A percentile compares a stretch with the other conserved stretches of the same genome.
Evolutionary conservation across 2,888 invertebrate species (phyloP).

Genomic region (Lathronympha strigana): DNA sequence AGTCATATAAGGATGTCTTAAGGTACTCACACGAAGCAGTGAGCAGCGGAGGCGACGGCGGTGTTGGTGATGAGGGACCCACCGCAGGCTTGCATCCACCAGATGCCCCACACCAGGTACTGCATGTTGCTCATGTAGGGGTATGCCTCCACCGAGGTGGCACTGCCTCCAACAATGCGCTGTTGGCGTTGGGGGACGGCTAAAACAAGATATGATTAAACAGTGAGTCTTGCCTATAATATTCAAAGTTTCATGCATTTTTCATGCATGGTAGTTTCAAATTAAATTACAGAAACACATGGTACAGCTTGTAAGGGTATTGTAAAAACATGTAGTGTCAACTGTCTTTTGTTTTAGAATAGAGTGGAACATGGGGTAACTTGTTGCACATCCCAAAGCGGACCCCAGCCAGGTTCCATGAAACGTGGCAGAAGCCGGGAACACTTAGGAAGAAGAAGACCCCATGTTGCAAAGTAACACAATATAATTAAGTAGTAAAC

Average conservation of each 20-base stretch:
- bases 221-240: background rate
- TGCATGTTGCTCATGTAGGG: conserved; percentile 68
- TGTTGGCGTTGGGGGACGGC: conserved; percentile 54
- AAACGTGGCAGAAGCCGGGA: no score
- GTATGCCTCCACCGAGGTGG: conserved; percentile 56
- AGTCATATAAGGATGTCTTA: no score
- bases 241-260: no score
- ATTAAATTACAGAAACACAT: background rate
- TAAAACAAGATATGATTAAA: conserved; percentile 39
- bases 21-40: conserved; percentile 64
- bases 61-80: conserved; percentile 57
- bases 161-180: conserved; percentile 63
- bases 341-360: no score
- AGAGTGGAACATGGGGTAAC: no score
- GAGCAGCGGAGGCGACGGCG: conserved; percentile 62
- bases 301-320: background rate
- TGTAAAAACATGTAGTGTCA: no score
- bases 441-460: no score
- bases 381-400: no score
- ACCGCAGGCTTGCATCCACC: conserved; percentile 60
- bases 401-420: no score
- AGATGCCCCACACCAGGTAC: conserved; percentile 49
- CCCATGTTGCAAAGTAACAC: no score
- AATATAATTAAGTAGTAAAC: conserved; percentile 42
- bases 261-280: no score